These are phyloP conservation scores for Acanthurus leucopareius DNA, from an alignment of 2,797 vertebrate genomes.

Conservation along the genomic window DNA sequence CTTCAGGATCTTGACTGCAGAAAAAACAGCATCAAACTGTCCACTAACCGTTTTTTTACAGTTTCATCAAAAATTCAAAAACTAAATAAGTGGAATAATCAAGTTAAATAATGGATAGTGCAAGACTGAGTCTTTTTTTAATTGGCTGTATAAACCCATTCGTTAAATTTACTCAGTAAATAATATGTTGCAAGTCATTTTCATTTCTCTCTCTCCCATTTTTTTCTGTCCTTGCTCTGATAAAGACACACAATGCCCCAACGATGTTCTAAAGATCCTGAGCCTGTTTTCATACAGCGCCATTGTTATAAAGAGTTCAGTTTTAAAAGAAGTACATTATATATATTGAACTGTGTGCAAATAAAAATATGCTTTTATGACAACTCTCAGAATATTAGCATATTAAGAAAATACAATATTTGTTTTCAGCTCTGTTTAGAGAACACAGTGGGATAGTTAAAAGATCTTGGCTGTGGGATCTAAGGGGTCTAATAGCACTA, in stretches of 20 bases:
- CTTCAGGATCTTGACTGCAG: neutral
- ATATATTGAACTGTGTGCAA: neutral
- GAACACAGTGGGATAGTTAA: constrained; percentile 31
- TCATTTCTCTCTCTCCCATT: neutral
- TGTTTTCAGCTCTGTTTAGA: constrained; percentile 14
- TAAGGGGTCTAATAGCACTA: constrained; percentile 20
- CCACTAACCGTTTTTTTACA: neutral
- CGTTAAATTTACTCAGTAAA: too few relatives aligned
- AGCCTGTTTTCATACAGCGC: neutral
- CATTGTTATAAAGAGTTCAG: neutral
- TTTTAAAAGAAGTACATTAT: constrained; percentile 3
- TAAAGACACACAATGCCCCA: constrained; percentile 1
- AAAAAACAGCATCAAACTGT: neutral
- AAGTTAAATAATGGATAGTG: neutral
- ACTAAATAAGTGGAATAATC: neutral
- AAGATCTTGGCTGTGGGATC: constrained; percentile 16
- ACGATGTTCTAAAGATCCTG: neutral
- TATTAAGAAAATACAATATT: constrained; percentile 1
- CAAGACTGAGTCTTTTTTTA: too few relatives aligned
- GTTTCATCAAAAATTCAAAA: neutral
- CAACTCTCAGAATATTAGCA: neutral
- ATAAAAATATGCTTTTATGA: constrained; percentile 1
- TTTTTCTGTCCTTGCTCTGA: neutral
- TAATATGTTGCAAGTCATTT: neutral
- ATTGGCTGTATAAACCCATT: too few relatives aligned